phyloP scores from a whole-genome alignment of 2,113 vertebrate genomes.

The Chascanopsetta lugubris region DNA sequence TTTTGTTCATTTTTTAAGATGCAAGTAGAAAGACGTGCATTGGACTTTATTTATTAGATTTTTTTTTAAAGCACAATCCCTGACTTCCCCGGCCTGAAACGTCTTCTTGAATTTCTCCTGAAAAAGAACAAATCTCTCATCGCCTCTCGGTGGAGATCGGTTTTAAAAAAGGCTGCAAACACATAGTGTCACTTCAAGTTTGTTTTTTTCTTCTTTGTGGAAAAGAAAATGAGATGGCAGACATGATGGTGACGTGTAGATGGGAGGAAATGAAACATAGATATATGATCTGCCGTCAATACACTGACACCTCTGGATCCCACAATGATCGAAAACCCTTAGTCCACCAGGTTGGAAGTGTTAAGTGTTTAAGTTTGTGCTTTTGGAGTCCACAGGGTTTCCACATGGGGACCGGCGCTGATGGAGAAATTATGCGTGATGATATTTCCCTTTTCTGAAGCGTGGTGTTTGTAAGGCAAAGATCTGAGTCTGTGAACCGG shows the following conservation, averaged over 20 bases:
- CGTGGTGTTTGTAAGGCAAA: slow-evolving; percentile 70
- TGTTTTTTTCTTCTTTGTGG: slow-evolving; percentile 46
- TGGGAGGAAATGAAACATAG: slow-evolving; percentile 2
- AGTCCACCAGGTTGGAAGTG: slow-evolving; percentile 77
- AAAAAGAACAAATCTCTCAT: slow-evolving; percentile 65
- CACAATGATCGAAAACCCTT: slow-evolving; percentile 69
- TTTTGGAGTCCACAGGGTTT: slow-evolving; percentile 76
- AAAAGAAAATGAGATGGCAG: slow-evolving; percentile 10
- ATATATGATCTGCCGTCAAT: not conserved
- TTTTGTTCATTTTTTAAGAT: slow-evolving; percentile 81
- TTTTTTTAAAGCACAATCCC: slow-evolving; percentile 71
- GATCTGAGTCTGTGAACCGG: slow-evolving; percentile 64
- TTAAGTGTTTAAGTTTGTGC: slow-evolving; percentile 75
- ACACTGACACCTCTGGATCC: slow-evolving; percentile 33
- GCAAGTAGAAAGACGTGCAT: slow-evolving; percentile 88
- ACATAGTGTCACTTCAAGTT: slow-evolving; percentile 63
- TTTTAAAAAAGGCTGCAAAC: slow-evolving; percentile 67
- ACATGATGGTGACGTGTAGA: slow-evolving; percentile 5
- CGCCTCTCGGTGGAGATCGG: slow-evolving; percentile 62
- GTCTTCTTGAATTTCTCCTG: slow-evolving; percentile 65
- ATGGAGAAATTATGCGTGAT: slow-evolving; percentile 52
- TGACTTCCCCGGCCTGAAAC: slow-evolving; percentile 76
- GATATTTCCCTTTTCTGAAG: slow-evolving; percentile 64
- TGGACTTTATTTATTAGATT: slow-evolving; percentile 49
- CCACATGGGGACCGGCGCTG: slow-evolving; percentile 45